These are phyloP conservation scores for Halictus ligatus DNA, from an alignment of 2,888 invertebrate genomes.

Conservation along the genomic window DNA sequence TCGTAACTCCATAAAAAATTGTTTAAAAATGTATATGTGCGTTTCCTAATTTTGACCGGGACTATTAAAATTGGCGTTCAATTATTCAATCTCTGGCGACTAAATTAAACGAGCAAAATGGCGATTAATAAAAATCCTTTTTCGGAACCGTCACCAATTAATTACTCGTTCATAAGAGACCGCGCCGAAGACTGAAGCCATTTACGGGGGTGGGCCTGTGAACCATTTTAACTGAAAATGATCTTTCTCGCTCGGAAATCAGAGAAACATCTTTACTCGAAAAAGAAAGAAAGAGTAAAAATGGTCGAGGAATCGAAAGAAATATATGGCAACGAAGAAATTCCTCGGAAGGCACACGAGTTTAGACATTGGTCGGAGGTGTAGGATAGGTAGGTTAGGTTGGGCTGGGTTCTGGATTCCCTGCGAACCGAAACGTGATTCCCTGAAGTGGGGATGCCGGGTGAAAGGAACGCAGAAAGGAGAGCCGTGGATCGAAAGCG, in stretches of 20 bases:
- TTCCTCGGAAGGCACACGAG: slow-evolving; percentile 4
- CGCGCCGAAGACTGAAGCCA: no score
- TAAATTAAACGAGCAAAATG: no score
- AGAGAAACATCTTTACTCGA: neutral
- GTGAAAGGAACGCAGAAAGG: slow-evolving; percentile 58
- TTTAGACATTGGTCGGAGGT: neutral
- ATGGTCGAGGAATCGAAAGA: neutral
- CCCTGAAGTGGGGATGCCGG: slow-evolving; percentile 51
- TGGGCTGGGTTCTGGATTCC: slow-evolving; percentile 50
- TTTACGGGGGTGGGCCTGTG: no score
- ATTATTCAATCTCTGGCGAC: no score
- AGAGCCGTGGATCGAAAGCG: slow-evolving; percentile 59
- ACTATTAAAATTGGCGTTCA: no score
- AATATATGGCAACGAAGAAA: neutral
- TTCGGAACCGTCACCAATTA: neutral
- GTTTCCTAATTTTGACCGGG: no score
- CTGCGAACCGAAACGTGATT: slow-evolving; percentile 61
- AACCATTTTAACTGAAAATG: neutral
- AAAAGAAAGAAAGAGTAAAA: neutral
- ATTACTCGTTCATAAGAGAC: neutral
- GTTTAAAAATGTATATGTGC: no score
- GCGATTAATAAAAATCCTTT: neutral
- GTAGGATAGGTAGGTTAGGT: slow-evolving; percentile 37
- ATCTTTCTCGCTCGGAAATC: neutral
- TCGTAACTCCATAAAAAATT: no score